Evolutionary conservation across 2,797 vertebrate species (phyloP).

Genomic region (Alauda arvensis): DNA sequence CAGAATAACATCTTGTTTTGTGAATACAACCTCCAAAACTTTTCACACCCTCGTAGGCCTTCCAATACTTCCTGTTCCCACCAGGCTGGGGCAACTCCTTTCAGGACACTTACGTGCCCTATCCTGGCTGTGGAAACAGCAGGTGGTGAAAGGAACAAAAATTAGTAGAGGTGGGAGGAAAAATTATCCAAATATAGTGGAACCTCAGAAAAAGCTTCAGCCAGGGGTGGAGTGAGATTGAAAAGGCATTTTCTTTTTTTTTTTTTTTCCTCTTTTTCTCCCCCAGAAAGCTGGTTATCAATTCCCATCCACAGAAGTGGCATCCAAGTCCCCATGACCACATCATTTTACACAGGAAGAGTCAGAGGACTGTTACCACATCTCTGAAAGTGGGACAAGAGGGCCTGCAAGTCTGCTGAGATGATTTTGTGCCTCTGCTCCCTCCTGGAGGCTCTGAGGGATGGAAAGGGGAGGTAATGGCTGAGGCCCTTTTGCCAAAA

Average conservation of each 20-base stretch:
- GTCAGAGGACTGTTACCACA: not conserved
- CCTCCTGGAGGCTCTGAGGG: accelerated
- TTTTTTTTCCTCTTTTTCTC: accelerated
- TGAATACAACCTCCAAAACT: constrained; percentile 7
- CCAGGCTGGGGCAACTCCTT: constrained; percentile 14
- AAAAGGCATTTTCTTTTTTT: not conserved
- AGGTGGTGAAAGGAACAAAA: constrained; percentile 43
- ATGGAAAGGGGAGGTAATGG: not conserved
- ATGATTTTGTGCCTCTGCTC: not conserved
- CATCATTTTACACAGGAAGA: not conserved
- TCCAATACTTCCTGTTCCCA: constrained; percentile 45
- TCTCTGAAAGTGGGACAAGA: not conserved
- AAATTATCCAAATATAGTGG: constrained; percentile 29
- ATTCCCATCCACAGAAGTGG: not conserved
- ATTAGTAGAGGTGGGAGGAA: constrained; percentile 29
- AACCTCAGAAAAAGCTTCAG: not conserved
- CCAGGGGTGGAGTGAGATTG: not conserved
- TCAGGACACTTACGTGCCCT: constrained; percentile 5
- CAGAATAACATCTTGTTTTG: constrained; percentile 49
- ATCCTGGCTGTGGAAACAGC: not conserved
- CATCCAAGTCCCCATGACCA: accelerated
- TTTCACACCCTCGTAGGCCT: constrained; percentile 48
- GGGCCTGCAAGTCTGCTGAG: not conserved
- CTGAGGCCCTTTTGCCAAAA: not conserved
- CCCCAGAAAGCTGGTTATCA: not conserved